Percentiles rank a stretch among this genome's conserved stretches.
Evolutionary conservation across 2,113 vertebrate genomes (phyloP).

Genomic region (Mesoclemmys tuberculata): DNA sequence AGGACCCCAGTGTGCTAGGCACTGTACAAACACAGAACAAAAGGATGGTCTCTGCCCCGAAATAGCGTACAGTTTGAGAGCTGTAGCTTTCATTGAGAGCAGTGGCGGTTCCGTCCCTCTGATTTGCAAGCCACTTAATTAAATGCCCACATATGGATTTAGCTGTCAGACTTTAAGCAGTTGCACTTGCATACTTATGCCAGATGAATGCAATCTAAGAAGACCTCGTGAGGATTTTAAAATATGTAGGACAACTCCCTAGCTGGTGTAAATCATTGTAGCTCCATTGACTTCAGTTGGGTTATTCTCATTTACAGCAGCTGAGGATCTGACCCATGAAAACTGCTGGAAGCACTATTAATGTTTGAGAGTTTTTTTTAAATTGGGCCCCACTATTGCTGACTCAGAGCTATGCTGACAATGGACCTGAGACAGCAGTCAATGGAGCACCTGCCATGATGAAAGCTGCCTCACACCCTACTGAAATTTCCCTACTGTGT

Average conservation of each 20-base stretch:
- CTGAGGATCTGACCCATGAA: too few species aligned
- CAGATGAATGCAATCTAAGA: neutral
- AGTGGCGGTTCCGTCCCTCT: neutral
- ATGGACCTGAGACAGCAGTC: neutral
- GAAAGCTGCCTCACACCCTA: neutral
- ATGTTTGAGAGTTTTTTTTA: neutral
- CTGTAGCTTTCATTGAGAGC: neutral
- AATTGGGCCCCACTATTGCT: neutral
- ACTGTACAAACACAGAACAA: neutral
- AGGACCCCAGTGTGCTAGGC: neutral
- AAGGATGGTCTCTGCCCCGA: too few species aligned
- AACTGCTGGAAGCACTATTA: neutral
- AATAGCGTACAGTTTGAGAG: neutral
- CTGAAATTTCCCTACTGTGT: neutral
- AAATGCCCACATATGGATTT: neutral
- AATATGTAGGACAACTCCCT: neutral
- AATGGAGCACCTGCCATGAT: neutral
- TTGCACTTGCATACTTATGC: neutral
- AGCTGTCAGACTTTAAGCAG: neutral
- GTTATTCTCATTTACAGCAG: too few species aligned
- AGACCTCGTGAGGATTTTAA: neutral
- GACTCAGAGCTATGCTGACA: neutral
- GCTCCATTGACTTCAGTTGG: too few species aligned
- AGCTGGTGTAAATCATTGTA: too few species aligned
- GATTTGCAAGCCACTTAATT: neutral